Evolutionary conservation across 2,888 invertebrate species (phyloP), one percentile per base, ranked within the genome.

Genomic region (Chrysodeixis includens): DNA sequence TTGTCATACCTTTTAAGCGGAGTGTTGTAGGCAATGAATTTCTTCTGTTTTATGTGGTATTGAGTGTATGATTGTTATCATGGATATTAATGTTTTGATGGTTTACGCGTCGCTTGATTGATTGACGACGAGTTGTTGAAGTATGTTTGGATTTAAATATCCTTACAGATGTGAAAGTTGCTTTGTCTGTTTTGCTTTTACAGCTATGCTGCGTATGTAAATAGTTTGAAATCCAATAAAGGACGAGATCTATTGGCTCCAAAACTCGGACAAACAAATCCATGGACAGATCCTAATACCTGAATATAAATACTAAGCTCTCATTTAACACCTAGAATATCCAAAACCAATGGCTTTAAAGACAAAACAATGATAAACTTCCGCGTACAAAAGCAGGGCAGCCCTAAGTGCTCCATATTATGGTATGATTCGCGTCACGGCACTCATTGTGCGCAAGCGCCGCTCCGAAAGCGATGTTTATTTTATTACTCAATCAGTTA

Each of bases 391-490:
- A 26, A 12, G 6, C 18, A 62, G 78, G 69, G 30, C 78, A 80
- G 22, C 78, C 78, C 81, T 78, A 77, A 74, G 67, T 66, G 69
- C 61, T 58, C 57, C 56, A 71, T 65, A 88, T 88, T 88, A 88
- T 84, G 81, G 80, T 78, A 82, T 80, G 83, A 84, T 83, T 83
- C 83, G 80, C 85, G 84, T 90, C 90, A 89, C 89, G 90, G 83
- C 79, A 77, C 68, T 73, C 66, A 79, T 84, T 82, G 80, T 78
- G 62, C 56, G 20, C 71, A 52, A 18, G 72, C 79, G 81, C 76
- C 76, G 77, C 70, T 77, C 70, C 69, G 63, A 67, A 71, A 74
- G 77, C 80, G 56, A 64, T 69, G 68, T 73, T 79, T 81, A 74
- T 75, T 81, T 76, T 79, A 78, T 78, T 78, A 75, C 78, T 72